A percentile compares a stretch with the other conserved stretches of the same genome.
phyloP scores from a whole-genome alignment of 2,888 invertebrate genomes.

The Pycnomerus fuliginosus region DNA sequence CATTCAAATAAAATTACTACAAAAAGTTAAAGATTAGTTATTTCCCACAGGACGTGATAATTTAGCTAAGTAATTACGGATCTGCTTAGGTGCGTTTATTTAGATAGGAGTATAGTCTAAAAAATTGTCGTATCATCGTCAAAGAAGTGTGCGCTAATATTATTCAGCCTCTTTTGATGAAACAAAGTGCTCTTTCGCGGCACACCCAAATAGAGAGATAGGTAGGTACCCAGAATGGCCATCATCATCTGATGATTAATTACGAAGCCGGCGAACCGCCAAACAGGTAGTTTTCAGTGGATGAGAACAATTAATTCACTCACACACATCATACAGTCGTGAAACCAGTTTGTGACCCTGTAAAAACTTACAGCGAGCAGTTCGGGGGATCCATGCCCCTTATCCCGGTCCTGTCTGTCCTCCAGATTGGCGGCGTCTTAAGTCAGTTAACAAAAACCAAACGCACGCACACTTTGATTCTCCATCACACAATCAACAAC shows the following conservation, averaged over 20 bases:
- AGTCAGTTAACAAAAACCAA: constrained; percentile 12
- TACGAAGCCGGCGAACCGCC: constrained; percentile 12
- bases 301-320: constrained; percentile 19
- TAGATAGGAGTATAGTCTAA: no score
- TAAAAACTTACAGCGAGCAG: constrained; percentile 53
- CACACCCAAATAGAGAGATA: constrained; percentile 5
- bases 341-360: constrained; percentile 6
- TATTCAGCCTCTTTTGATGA: no score
- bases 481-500: constrained; percentile 12
- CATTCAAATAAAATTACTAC: no score
- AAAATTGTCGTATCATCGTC: no score
- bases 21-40: no score
- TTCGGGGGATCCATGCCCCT: constrained; percentile 54
- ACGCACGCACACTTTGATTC: constrained; percentile 14
- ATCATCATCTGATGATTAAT: constrained; percentile 11
- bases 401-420: constrained; percentile 50
- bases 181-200: no score
- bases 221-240: constrained; percentile 7
- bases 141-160: no score
- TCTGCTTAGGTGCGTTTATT: no score
- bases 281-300: constrained; percentile 20
- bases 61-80: no score
- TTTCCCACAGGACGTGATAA: no score
- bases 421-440: constrained; percentile 49
- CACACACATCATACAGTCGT: background rate